A percentile compares a stretch with the other conserved stretches of the same genome.
phyloP scores from a whole-genome alignment of 2,113 vertebrate genomes.

The Spea multiplicata region DNA sequence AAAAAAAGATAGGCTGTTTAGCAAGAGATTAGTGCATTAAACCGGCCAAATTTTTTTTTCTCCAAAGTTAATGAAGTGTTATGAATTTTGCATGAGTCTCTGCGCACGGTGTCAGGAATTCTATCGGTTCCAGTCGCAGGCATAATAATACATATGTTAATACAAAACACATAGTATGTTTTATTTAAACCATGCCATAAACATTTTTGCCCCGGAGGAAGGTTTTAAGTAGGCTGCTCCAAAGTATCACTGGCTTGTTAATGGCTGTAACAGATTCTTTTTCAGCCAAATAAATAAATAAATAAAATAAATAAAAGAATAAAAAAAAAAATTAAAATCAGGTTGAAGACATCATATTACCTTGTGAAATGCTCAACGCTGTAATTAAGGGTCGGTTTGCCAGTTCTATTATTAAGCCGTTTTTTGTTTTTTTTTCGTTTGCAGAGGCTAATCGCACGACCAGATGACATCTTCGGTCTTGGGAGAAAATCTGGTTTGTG shows the following conservation, averaged over 20 bases:
- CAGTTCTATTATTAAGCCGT: constrained; percentile 20
- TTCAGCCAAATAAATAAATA: constrained; percentile 12
- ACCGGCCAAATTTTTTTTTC: constrained; percentile 53
- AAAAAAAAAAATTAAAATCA: constrained; percentile 22
- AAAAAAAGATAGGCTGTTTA: constrained; percentile 42
- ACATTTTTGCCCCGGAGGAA: constrained; percentile 67
- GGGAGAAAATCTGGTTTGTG: neutral
- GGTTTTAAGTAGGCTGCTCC: constrained; percentile 58
- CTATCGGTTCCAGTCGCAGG: constrained; percentile 63
- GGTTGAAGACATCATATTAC: constrained; percentile 37
- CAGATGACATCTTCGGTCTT: neutral
- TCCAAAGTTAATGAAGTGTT: constrained; percentile 53
- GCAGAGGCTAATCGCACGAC: neutral
- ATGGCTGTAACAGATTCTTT: constrained; percentile 47
- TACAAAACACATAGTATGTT: constrained; percentile 70
- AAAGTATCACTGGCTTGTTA: constrained; percentile 48
- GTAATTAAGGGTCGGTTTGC: constrained; percentile 33
- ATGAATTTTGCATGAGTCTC: constrained; percentile 66
- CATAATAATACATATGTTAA: constrained; percentile 70
- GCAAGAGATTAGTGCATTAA: constrained; percentile 56
- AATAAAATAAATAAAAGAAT: constrained; percentile 13
- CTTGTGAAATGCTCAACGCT: constrained; percentile 29
- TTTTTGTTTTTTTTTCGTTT: neutral
- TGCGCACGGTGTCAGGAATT: constrained; percentile 66
- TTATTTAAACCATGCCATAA: constrained; percentile 70